phyloP scores from a whole-genome alignment of 2,888 invertebrate species.

The Fragum sueziense region DNA sequence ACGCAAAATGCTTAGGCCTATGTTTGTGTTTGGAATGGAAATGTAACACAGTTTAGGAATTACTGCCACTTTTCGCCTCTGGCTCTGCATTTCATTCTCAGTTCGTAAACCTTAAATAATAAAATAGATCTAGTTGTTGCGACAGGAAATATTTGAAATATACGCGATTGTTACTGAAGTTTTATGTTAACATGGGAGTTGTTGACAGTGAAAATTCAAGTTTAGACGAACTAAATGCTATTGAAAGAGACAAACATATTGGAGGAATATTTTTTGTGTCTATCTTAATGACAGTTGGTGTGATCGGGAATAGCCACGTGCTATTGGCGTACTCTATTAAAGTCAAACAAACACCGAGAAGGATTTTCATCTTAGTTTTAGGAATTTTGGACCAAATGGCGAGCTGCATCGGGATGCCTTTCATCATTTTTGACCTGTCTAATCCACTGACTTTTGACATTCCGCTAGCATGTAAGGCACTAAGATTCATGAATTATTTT shows the following conservation, averaged over 20 bases:
- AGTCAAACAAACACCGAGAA: constrained; percentile 42
- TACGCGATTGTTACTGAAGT: no score
- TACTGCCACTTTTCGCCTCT: no score
- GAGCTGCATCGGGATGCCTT: constrained; percentile 49
- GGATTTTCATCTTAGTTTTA: constrained; percentile 49
- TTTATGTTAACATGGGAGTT: no score
- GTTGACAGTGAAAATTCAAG: background rate
- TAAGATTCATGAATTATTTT: constrained; percentile 53
- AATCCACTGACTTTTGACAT: constrained; percentile 35
- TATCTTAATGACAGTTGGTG: constrained; percentile 40
- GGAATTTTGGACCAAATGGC: constrained; percentile 47
- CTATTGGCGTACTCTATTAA: constrained; percentile 39
- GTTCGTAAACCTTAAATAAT: no score
- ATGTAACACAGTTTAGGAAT: no score
- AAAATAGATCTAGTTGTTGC: no score
- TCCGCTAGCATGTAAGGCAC: constrained; percentile 39
- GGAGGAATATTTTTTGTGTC: constrained; percentile 47
- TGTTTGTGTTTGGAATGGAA: no score
- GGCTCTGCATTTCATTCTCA: no score
- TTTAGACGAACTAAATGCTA: constrained; percentile 35
- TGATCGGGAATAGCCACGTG: constrained; percentile 56
- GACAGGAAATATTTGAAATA: no score
- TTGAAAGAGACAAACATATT: constrained; percentile 27
- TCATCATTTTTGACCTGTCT: constrained; percentile 39
- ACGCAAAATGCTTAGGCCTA: no score